A percentile compares a stretch with the other conserved stretches of the same genome.
Evolutionary conservation across 2,888 invertebrate species (phyloP).

Genomic region (Melikaiella ostensackeni): DNA sequence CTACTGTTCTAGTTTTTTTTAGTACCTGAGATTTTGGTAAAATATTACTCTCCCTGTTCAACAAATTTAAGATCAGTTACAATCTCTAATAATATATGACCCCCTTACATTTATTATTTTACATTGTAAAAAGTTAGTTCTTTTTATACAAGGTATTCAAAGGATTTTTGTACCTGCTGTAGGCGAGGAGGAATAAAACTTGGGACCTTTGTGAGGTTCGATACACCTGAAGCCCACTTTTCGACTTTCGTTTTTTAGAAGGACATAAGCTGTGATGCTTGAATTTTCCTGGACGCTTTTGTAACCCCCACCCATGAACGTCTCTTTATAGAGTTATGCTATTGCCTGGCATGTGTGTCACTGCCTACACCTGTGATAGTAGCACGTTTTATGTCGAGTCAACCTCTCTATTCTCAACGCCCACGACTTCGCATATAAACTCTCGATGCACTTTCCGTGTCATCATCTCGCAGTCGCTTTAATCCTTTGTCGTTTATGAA

Average conservation of each 20-base stretch:
- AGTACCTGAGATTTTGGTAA: too few species aligned
- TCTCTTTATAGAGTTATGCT: constrained; percentile 28
- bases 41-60: too few species aligned
- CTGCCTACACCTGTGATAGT: constrained; percentile 30
- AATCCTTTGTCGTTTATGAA: constrained; percentile 1
- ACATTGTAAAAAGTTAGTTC: neutral
- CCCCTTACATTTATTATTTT: neutral
- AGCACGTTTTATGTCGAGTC: constrained; percentile 9
- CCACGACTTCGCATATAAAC: constrained; percentile 9
- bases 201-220: neutral
- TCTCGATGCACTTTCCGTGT: constrained; percentile 22
- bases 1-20: too few species aligned
- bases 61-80: too few species aligned
- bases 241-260: constrained; percentile 18
- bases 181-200: neutral
- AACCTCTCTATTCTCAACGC: constrained; percentile 25
- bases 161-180: neutral
- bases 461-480: constrained; percentile 24
- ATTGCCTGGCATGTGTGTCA: constrained; percentile 31
- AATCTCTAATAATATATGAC: too few species aligned
- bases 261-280: neutral
- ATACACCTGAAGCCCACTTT: neutral
- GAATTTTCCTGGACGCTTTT: constrained; percentile 22
- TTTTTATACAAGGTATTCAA: neutral
- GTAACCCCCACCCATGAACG: constrained; percentile 7